phyloP scores from a whole-genome alignment of 2,113 vertebrate species.

The Herpetotheres cachinnans region DNA sequence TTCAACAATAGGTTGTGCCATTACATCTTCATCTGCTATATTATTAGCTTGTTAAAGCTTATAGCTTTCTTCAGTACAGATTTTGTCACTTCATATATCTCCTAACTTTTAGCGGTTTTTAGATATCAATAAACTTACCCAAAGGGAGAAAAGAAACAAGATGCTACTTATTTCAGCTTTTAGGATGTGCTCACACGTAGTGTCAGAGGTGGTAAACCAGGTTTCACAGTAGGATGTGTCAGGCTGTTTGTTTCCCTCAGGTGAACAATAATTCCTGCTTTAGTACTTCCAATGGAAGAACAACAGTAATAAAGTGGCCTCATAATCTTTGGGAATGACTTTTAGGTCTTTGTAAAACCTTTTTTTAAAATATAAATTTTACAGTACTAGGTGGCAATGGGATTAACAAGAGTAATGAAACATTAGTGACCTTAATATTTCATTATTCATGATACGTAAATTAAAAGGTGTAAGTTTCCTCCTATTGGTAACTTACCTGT shows the following conservation, averaged over 20 bases:
- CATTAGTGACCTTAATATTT: background rate
- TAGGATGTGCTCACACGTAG: background rate
- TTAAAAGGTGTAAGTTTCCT: background rate
- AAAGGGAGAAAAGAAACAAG: background rate
- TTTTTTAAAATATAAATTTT: background rate
- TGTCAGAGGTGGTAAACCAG: background rate
- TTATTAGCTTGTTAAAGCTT: background rate
- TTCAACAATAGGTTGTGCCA: background rate
- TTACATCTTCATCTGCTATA: background rate
- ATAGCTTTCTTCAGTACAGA: background rate
- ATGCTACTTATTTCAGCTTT: background rate
- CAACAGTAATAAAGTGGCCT: background rate
- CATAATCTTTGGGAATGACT: background rate
- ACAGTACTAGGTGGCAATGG: background rate
- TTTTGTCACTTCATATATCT: background rate
- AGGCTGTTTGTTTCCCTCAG: background rate
- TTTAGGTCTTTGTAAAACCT: background rate
- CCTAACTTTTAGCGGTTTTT: background rate
- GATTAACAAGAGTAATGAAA: background rate
- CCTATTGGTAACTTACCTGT: background rate
- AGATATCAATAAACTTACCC: background rate
- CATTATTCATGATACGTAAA: conserved; percentile 2
- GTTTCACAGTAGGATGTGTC: background rate
- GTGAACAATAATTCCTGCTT: background rate
- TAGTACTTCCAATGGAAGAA: background rate